Evolutionary conservation across 2,888 invertebrate genomes (phyloP), one percentile per base, ranked within the genome.

Genomic region (Melanophora roralis): DNA sequence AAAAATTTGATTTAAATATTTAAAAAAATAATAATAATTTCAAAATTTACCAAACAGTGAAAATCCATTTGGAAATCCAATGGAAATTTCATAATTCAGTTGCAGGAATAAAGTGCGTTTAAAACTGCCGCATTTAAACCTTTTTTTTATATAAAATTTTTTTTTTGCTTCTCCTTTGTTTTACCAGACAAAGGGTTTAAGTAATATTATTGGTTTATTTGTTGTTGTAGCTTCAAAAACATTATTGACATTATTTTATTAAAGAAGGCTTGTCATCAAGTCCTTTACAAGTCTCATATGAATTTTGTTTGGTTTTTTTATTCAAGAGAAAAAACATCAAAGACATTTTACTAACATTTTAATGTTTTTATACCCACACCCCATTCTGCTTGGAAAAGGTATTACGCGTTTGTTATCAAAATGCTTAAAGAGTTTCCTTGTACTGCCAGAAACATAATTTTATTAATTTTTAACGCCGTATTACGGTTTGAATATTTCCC

Each of bases 301-400:
- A 38, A 27, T 38, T 38, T 47, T 19, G 23, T 51, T 27, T 21
- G 27, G 4, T n/a, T n/a, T n/a, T n/a, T 12, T 62, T 62, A 47
- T 16, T 23, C 23, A 27, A 14, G 9, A 19, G 38, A 16, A 38
- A 40, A 32, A 60, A 73, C 64, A 64, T 73, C 72, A 73, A 73
- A 73, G 53, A 36, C 53, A 72, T 72, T 72, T 72, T 45, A 36
- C 36, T 45, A 62, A 55, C 12, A 57, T 45, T 62, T 45, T 36
- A 45, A 62, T 64, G 34, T 72, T 51, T 32, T n/a, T 6, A n/a
- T n/a, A n/a, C n/a, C n/a, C n/a, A n/a, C 27, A 3, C 27, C 27
- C 27, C 27, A 5, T 27, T 27, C 27, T 6, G n/a, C n/a, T n/a
- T n/a, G n/a, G n/a, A n/a, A n/a, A n/a, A n/a, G n/a, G n/a, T n/a